Base-by-base conservation (phyloP, 2,797 vertebrate species). In the Champsocephalus gunnari region DNA sequence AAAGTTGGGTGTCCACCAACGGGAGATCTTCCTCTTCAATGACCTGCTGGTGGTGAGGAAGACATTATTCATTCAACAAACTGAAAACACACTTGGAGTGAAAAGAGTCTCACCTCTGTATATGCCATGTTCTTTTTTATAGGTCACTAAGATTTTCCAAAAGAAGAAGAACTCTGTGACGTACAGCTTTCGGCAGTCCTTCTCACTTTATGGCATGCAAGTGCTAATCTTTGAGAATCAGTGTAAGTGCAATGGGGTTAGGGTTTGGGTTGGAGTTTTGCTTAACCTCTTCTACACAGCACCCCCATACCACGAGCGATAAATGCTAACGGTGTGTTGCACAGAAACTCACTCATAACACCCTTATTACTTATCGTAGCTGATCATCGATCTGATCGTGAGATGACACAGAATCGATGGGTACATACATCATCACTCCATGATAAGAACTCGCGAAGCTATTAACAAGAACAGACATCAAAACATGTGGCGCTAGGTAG, bases 121-220 rank as follows among this genome's bases (percentile, higher is more conserved):
- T 12, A 0, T 58, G 16, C 8, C 47, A 0, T 53, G 10, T 17
- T 77, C 55, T 32, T 54, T 57, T 78, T 66, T 89, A 51, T 73
- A 99, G 98, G 98, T 99, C 74, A 98, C 98, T 66, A 99, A 99
- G 92, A 99, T 99, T 80, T 99, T 99, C 93, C 98, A 99, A 86
- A 99, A 99, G 94, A 99, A 99, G 94, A 99, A 99, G 93, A 99
- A 98, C 89, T 99, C 97, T 0, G 98, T 99, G 78, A 99, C 98
- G 0, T 99, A 99, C 95, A 99, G 97, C 91, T 99, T 99, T 82
- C 95, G 98, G 7, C 98, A 99, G 94, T 98, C 97, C 0, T 99
- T 99, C 92, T 98, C 98, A 24, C 95, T 99, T 32, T 97, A 96
- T 4, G 97, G 97, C 88, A 98, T 99, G 97, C 98, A 99, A 91